phyloP scores from a whole-genome alignment of 2,888 invertebrate species.

The Eupithecia abbreviata region DNA sequence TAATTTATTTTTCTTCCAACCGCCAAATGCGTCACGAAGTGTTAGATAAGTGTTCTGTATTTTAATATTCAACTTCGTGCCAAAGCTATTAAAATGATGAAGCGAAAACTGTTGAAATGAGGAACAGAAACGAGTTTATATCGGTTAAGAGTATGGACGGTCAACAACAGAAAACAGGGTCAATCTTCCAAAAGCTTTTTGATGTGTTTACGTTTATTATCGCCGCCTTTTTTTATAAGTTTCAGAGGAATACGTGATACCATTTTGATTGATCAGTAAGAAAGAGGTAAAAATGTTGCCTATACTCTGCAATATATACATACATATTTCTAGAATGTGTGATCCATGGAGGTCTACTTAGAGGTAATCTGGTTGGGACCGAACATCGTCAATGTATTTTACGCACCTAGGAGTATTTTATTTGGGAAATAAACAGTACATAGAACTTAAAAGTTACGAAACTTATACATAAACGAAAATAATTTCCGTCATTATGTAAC shows the following conservation, averaged over 20 bases:
- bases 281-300: background rate
- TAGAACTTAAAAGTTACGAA: too few relatives aligned
- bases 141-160: conserved; percentile 11
- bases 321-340: background rate
- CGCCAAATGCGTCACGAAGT: conserved; percentile 10
- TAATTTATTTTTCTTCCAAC: background rate
- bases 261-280: background rate
- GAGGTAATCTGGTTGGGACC: background rate
- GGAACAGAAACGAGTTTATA: conserved; percentile 11
- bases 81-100: conserved; percentile 40
- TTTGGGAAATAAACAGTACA: too few relatives aligned
- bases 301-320: too few relatives aligned
- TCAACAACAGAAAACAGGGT: background rate
- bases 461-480: too few relatives aligned
- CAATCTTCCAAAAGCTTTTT: background rate
- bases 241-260: background rate
- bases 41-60: conserved; percentile 32
- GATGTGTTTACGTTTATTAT: background rate
- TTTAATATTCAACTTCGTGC: conserved; percentile 40
- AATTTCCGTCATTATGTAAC: too few relatives aligned
- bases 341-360: background rate
- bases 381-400: background rate
- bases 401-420: too few relatives aligned
- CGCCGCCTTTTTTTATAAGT: background rate
- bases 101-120: conserved; percentile 9